phyloP scores from a whole-genome alignment of 2,888 invertebrate species.

The Embidobia sp. region DNA sequence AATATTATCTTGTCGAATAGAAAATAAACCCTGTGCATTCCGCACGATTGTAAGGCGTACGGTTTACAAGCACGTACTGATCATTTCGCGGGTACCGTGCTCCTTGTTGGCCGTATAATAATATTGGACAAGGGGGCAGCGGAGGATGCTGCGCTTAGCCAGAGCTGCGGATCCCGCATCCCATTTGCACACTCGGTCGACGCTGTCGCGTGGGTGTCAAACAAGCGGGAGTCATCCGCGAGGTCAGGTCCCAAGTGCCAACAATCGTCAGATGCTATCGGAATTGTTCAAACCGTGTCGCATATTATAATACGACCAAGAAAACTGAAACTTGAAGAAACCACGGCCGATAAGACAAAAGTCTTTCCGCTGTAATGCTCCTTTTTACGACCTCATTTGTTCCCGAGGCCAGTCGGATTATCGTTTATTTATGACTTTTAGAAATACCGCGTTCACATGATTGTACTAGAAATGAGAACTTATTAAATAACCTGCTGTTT shows the following conservation, averaged over 20 bases:
- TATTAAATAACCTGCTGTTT: too few relatives aligned
- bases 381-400: slow-evolving; percentile 42
- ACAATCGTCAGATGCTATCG: slow-evolving; percentile 69
- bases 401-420: slow-evolving; percentile 19
- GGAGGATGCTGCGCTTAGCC: slow-evolving; percentile 23
- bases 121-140: slow-evolving; percentile 59
- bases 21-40: slow-evolving; percentile 37
- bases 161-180: slow-evolving; percentile 50
- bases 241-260: slow-evolving; percentile 65
- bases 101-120: slow-evolving; percentile 61
- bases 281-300: slow-evolving; percentile 66
- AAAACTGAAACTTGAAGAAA: slow-evolving; percentile 23
- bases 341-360: slow-evolving; percentile 43
- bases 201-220: slow-evolving; percentile 70
- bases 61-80: slow-evolving; percentile 61
- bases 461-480: too few relatives aligned
- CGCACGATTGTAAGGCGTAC: slow-evolving; percentile 28
- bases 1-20: slow-evolving; percentile 27
- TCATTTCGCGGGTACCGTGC: slow-evolving; percentile 49
- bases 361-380: slow-evolving; percentile 12
- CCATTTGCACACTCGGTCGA: slow-evolving; percentile 56
- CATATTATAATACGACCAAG: slow-evolving; percentile 64
- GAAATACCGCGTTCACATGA: not conserved
- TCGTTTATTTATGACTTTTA: slow-evolving; percentile 14
- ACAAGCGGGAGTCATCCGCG: slow-evolving; percentile 66